phyloP scores from a whole-genome alignment of 2,797 vertebrate species.

The Micromesistius poutassou region DNA sequence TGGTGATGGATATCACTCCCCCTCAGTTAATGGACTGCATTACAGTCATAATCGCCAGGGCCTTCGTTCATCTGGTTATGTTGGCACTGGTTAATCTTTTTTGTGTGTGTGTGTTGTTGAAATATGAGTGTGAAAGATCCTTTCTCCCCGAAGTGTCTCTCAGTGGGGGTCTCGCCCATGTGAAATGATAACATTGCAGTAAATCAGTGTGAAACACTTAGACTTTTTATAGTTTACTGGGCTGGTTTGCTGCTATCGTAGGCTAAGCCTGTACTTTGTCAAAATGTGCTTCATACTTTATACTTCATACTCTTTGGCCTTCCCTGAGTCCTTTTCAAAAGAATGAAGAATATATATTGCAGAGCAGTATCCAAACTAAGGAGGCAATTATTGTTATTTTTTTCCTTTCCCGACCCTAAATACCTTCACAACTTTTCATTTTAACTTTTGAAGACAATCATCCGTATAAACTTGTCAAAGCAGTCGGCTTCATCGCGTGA shows the following conservation, averaged over 20 bases:
- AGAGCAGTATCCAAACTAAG: neutral
- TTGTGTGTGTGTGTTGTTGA: constrained; percentile 47
- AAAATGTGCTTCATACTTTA: constrained; percentile 24
- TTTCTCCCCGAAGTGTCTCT: constrained; percentile 28
- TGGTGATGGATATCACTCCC: constrained; percentile 37
- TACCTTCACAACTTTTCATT: too few species aligned
- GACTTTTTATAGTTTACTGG: constrained; percentile 27
- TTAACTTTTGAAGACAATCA: too few species aligned
- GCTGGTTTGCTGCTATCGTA: constrained; percentile 20
- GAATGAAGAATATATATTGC: neutral
- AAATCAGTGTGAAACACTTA: constrained; percentile 33
- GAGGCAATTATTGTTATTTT: neutral
- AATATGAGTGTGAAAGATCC: constrained; percentile 47
- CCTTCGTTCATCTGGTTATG: constrained; percentile 50
- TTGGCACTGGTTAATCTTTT: constrained; percentile 36
- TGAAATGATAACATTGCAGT: constrained; percentile 35
- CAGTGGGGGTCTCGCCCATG: constrained; percentile 25
- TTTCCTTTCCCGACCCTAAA: neutral
- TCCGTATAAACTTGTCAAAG: too few species aligned
- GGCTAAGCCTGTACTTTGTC: constrained; percentile 27
- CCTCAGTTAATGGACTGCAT: constrained; percentile 55
- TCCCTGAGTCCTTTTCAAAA: neutral
- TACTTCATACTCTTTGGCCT: too few species aligned
- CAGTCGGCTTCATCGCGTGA: neutral
- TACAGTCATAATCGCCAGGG: constrained; percentile 50